Percentiles rank a stretch among this genome's conserved stretches.
Conservation (phyloP, 2,888 invertebrate species). For the Rotaria magnacalcarata region DNA sequence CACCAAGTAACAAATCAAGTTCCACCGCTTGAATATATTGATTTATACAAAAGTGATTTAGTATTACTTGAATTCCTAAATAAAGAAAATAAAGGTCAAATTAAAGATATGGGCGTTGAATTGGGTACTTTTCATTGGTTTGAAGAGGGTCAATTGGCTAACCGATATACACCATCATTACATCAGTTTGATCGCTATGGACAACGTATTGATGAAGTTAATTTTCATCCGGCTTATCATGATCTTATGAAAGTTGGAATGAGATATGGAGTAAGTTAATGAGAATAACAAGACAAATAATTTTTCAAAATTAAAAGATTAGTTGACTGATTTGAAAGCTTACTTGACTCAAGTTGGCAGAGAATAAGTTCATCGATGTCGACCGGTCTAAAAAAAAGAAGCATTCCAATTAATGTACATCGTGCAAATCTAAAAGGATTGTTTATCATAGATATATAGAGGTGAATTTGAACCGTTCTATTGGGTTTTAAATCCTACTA, state of each 20-base stretch:
- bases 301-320: too few relatives aligned
- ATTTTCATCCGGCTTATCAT: slow-evolving; percentile 25
- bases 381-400: too few relatives aligned
- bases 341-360: too few relatives aligned
- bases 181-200: slow-evolving; percentile 12
- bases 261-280: not conserved
- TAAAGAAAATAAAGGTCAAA: not conserved
- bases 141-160: slow-evolving; percentile 23
- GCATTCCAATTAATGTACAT: too few relatives aligned
- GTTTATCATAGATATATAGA: too few relatives aligned
- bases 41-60: slow-evolving; percentile 31
- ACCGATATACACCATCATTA: not conserved
- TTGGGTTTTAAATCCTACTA: too few relatives aligned
- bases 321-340: not conserved
- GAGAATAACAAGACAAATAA: not conserved
- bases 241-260: not conserved
- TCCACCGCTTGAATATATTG: slow-evolving; percentile 15
- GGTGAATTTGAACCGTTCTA: too few relatives aligned
- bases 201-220: slow-evolving; percentile 34
- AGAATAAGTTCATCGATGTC: too few relatives aligned
- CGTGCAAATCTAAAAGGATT: too few relatives aligned
- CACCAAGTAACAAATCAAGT: slow-evolving; percentile 16
- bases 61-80: not conserved
- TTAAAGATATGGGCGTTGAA: not conserved
- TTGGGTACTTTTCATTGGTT: slow-evolving; percentile 14